Base-by-base conservation (phyloP, 1,140 invertebrate species). In the Euwallacea similis region DNA sequence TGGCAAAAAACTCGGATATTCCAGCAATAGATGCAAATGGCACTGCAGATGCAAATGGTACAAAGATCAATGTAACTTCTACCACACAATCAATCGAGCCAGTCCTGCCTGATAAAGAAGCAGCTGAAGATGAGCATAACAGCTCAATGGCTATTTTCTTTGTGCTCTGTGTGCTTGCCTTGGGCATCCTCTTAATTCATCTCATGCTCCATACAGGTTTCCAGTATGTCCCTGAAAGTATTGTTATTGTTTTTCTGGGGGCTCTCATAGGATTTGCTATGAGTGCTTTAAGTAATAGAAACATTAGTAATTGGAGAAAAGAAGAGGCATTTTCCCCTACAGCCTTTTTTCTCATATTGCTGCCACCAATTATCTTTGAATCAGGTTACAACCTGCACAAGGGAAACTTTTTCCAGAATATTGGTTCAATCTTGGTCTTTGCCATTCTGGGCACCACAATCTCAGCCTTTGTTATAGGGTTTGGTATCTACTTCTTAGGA, bases 361-460 rank as follows among this genome's bases (percentile, higher is more conserved):
- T 99, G n/a, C 97, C 97, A 7, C 97, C 97, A 0, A 99, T 99
- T 55, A 98, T 99, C 75, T 98, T 98, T 87, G 97, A 99, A 84
- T 98, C 96, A 6, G 97, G 97, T 6, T 99, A 98, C 80, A 98
- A 98, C 88, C 86, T 99, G 58, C 97, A 98, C 78, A 98, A 98
- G 83, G 96, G 97, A 62, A 98, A 99, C 80, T 99, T 99, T 80
- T 98, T 99, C 81, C 96, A 98, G 84, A 98, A 98, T 80, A 97
- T 98, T 81, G 96, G 95, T 33, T 96, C 92, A 7, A 93, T 94
- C 74, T 81, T 98, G 71, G 90, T 98, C 0, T 99, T 99, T 89
- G 97, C 97, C 1, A 97, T 99, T 75, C 87, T 98, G 78, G 97
- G 97, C 0, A 99, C 97, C 15, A 89, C 93, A 0, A 97, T 99